Conservation (phyloP, 2,113 vertebrate species). For the Elaphurus davidianus region DNA sequence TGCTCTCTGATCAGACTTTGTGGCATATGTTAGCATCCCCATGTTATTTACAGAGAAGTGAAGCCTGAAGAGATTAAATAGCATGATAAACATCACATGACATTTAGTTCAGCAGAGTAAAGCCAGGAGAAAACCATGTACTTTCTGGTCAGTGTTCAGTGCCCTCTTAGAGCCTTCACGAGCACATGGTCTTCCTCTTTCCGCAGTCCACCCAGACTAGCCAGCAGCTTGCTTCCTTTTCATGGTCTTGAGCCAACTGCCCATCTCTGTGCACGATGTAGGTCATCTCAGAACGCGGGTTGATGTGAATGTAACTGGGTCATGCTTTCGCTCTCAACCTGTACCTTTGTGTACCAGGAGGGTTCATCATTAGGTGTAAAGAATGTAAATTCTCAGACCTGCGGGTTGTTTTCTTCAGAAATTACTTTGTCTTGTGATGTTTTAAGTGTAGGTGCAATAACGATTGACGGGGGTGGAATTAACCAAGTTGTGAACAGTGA, state of each 20-base stretch:
- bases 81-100: background rate
- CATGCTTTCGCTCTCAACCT: background rate
- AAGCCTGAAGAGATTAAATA: conserved; percentile 34
- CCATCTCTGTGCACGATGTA: background rate
- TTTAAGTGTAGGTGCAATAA: background rate
- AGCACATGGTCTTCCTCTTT: background rate
- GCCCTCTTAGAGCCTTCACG: background rate
- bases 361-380: background rate
- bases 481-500: background rate
- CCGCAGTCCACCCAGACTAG: background rate
- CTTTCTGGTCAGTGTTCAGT: background rate
- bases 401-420: background rate
- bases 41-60: conserved; percentile 37
- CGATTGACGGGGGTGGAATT: background rate
- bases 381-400: background rate
- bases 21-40: background rate
- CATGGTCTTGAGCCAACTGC: background rate
- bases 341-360: background rate
- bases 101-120: background rate
- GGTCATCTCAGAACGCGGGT: background rate
- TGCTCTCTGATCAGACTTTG: conserved; percentile 6
- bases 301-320: background rate
- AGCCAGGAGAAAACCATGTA: background rate
- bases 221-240: background rate
- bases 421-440: background rate